Evolutionary conservation across 2,797 vertebrate genomes (phyloP), one percentile per base, ranked within the genome.

Genomic region (Melanotaenia pygmaea): DNA sequence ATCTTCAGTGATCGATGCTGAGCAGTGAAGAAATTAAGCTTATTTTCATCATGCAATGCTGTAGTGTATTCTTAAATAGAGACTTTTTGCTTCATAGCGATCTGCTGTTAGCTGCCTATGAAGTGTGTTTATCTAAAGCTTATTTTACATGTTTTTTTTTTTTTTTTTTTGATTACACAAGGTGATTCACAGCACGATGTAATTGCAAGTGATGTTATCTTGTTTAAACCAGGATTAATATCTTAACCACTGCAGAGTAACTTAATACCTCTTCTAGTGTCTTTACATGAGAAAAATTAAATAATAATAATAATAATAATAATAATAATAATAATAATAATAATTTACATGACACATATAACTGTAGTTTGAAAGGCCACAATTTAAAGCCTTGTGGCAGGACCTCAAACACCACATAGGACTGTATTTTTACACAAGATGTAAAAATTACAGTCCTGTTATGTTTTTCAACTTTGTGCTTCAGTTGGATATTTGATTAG

Each of bases 1-100:
- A 86, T 91, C 80, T 47, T 69, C 38, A 80, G 59, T 57, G 81
- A 86, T 85, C 58, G 20, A 75, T 75, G 79, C 62, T 11, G 47
- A 80, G 76, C 59, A 59, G 69, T 28, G 59, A 66, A 73, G 59
- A 76, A 78, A 53, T 88, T 86, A 82, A 79, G 83, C 7, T 28
- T 68, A 77, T 74, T 67, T 83, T 69, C 59, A 65, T 80, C 59
- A 72, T 3, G 30, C 32, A 59, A 54, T 16, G 4, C 60, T 51
- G 67, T 12, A 34, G 53, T 53, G 64, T 62, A 40, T 65, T 53
- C 57, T 56, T 51, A 64, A 74, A 72, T 28, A 77, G 43, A 69
- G 37, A 68, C 40, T 0, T 67, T 61, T 26, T 59, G 43, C 57
- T 77, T 63, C 63, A 74, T 8, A 16, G 57, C 2, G 4, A 22